A percentile compares a stretch with the other conserved stretches of the same genome.
These are phyloP conservation scores for Dryomyza anilis DNA, from an alignment of 2,888 invertebrate genomes.

Conservation along the genomic window DNA sequence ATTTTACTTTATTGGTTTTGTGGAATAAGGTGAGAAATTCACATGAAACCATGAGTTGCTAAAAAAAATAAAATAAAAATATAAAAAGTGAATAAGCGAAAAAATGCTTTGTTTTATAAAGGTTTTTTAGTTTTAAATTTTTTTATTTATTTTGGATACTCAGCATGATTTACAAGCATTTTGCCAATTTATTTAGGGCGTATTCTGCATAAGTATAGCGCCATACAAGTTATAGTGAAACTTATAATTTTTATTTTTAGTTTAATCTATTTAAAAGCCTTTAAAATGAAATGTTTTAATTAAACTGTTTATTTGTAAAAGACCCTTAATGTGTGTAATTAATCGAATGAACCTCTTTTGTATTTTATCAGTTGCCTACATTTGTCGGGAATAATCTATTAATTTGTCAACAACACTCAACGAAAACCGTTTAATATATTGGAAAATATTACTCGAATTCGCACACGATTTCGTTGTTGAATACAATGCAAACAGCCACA, in stretches of 20 bases:
- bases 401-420: constrained; percentile 9
- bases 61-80: no score
- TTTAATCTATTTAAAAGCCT: no score
- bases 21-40: constrained; percentile 16
- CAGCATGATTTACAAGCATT: constrained; percentile 19
- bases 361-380: neutral
- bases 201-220: no score
- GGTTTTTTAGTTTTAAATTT: no score
- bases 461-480: neutral
- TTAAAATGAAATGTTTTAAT: no score
- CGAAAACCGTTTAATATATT: neutral
- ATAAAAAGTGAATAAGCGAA: no score
- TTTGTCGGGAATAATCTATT: constrained; percentile 3
- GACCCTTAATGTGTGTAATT: no score
- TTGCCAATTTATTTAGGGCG: no score
- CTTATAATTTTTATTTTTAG: no score
- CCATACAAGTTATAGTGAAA: no score
- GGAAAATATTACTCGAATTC: neutral
- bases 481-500: neutral
- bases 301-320: no score
- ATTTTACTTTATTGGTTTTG: constrained; percentile 19
- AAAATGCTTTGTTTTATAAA: neutral
- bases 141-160: neutral
- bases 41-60: constrained; percentile 5
- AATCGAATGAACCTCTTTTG: no score